These are phyloP conservation scores for Drosophila conformis DNA, from an alignment of 2,888 invertebrate genomes.

Conservation along the genomic window DNA sequence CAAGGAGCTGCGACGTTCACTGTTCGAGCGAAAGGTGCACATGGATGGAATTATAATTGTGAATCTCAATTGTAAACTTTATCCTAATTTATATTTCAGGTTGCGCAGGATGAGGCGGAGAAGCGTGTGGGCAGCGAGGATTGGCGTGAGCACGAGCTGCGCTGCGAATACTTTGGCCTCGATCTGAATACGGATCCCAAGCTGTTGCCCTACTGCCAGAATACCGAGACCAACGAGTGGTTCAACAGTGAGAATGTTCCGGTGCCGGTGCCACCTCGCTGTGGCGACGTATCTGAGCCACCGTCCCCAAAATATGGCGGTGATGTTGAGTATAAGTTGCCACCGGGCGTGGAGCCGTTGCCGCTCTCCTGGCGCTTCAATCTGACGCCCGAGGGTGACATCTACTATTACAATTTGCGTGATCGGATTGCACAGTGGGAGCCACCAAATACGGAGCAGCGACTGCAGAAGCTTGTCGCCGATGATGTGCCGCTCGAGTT, in stretches of 20 bases:
- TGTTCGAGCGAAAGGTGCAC: constrained; percentile 83
- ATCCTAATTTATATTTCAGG: constrained; percentile 55
- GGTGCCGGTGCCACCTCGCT: constrained; percentile 82
- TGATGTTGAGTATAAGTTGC: constrained; percentile 77
- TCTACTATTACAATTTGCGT: constrained; percentile 96
- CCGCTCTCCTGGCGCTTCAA: constrained; percentile 96
- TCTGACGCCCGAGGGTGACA: constrained; percentile 91
- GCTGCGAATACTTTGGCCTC: constrained; percentile 83
- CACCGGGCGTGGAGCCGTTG: constrained; percentile 86
- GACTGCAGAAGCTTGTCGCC: constrained; percentile 74
- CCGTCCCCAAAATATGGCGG: constrained; percentile 43
- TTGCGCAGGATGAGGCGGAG: constrained; percentile 84
- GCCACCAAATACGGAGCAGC: constrained; percentile 86
- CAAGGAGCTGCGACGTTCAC: constrained; percentile 83
- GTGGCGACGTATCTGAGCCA: constrained; percentile 72
- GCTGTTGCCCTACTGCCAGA: constrained; percentile 83
- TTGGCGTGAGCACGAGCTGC: constrained; percentile 82
- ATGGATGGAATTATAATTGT: neutral
- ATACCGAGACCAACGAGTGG: constrained; percentile 84
- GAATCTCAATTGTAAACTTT: neutral
- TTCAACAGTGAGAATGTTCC: constrained; percentile 79
- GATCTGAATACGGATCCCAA: constrained; percentile 81
- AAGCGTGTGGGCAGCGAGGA: constrained; percentile 83
- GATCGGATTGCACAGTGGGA: constrained; percentile 92
- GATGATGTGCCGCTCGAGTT: constrained; percentile 41